Evolutionary conservation across 2,113 vertebrate genomes (phyloP).

Genomic region (Athene noctua): DNA sequence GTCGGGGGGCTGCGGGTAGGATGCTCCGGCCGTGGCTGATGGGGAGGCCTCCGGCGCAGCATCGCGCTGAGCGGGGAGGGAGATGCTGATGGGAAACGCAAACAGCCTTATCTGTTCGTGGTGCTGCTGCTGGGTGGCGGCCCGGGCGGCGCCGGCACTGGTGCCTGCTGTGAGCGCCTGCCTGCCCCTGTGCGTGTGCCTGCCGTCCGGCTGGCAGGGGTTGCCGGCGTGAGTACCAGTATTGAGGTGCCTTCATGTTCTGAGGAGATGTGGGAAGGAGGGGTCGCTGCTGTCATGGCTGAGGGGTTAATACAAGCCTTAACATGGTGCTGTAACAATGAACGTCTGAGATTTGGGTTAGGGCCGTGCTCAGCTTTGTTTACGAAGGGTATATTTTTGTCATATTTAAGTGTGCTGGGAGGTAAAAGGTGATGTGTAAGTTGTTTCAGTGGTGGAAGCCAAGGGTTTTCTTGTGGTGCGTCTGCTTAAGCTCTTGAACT

Average conservation of each 20-base stretch:
- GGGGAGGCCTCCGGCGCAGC: background rate
- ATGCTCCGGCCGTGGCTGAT: background rate
- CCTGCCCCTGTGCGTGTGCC: fast-evolving
- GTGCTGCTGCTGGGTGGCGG: background rate
- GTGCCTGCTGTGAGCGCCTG: background rate
- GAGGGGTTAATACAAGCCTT: fast-evolving
- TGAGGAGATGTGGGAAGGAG: background rate
- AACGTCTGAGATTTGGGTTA: fast-evolving
- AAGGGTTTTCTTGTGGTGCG: fast-evolving
- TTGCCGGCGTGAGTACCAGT: fast-evolving
- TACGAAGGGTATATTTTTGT: fast-evolving
- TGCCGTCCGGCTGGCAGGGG: fast-evolving
- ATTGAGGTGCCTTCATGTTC: fast-evolving
- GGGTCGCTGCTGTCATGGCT: fast-evolving
- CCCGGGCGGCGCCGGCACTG: fast-evolving
- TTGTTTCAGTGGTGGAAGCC: background rate
- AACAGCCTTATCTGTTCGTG: background rate
- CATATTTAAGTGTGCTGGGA: fast-evolving
- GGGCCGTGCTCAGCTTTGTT: fast-evolving
- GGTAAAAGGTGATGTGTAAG: fast-evolving
- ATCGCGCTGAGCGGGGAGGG: background rate
- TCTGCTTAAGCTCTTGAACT: fast-evolving
- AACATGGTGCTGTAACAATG: fast-evolving
- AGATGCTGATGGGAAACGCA: fast-evolving
- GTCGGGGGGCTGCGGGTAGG: background rate